These are phyloP conservation scores for Conopomorpha cramerella DNA, from an alignment of 1,140 invertebrate genomes.

Conservation along the genomic window DNA sequence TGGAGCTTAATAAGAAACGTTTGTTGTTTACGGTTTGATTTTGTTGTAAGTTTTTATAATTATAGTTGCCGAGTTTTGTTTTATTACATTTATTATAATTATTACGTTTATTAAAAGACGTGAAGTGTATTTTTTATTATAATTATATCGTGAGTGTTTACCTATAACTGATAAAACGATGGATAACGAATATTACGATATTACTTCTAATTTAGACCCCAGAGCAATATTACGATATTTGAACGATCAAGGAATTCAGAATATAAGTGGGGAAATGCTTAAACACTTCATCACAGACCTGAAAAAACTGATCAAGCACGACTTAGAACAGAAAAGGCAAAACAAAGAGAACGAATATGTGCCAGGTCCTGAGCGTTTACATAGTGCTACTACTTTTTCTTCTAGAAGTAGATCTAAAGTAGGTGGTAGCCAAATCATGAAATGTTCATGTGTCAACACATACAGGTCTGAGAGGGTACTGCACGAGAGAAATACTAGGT, in stretches of 20 bases:
- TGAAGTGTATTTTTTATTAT: too few relatives aligned
- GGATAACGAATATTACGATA: constrained; percentile 21
- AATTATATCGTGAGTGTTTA: too few relatives aligned
- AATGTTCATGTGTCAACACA: too few relatives aligned
- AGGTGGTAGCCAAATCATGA: constrained; percentile 8
- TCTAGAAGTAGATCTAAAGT: constrained; percentile 39
- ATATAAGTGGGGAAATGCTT: constrained; percentile 42
- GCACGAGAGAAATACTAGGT: constrained; percentile 19
- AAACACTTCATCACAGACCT: constrained; percentile 61
- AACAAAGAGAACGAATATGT: constrained; percentile 12
- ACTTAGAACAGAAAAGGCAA: constrained; percentile 33
- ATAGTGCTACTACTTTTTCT: constrained; percentile 50
- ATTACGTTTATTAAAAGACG: too few relatives aligned
- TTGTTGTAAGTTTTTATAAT: too few relatives aligned
- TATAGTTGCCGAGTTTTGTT: too few relatives aligned
- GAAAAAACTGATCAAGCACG: constrained; percentile 63
- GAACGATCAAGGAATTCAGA: constrained; percentile 44
- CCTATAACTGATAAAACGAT: constrained; percentile 8
- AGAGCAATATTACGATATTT: constrained; percentile 43
- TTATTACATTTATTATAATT: too few relatives aligned
- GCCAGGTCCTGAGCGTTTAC: constrained; percentile 38
- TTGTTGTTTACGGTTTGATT: too few relatives aligned
- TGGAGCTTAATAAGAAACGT: too few relatives aligned
- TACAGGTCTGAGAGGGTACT: constrained; percentile 10
- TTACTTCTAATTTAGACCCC: constrained; percentile 30